Evolutionary conservation across 2,113 vertebrate species (phyloP), one percentile per base, ranked within the genome.

Genomic region (Labrus mixtus): DNA sequence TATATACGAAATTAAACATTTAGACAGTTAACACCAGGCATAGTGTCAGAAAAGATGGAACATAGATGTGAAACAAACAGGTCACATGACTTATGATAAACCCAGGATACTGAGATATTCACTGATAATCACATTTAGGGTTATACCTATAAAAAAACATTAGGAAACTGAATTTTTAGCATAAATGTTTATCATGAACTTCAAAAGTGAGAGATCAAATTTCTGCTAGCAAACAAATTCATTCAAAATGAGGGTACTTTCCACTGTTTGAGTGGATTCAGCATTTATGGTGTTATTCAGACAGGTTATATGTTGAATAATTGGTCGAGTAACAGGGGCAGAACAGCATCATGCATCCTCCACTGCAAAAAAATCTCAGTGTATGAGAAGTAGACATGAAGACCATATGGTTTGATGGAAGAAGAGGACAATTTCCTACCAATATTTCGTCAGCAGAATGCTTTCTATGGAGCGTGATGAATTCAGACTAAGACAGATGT

Each of bases 401-500:
- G 55, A 66, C 64, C 51, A 58, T 66, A 45, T 45, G 50, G 46
- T 66, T 50, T 69, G 73, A 72, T 61, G 46, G 64, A 50, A 72
- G 65, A 36, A 5, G 16, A 23, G 22, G 8, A n/a, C 8, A 37
- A 68, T 13, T 17, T 72, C 46, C 51, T 33, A 39, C 75, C 67
- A 73, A 56, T 50, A 50, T 66, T 69, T 62, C n/a, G 10, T 23
- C 48, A 72, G 82, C 68, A 79, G 66, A 83, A 71, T 37, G 58
- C 76, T 51, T 79, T 58, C 15, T 63, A 66, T 23, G 1, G 37
- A 76, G 48, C 79, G 66, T 76, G 72, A 82, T 82, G 58, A 90
- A 79, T 83, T 81, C 61, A 60, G 63, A 37, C 53, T 29, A 45
- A 70, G 77, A 86, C 79, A 58, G 76, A 85, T 87, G 82, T 56